phyloP scores from a whole-genome alignment of 2,113 vertebrate species.

The Nothoprocta perdicaria region DNA sequence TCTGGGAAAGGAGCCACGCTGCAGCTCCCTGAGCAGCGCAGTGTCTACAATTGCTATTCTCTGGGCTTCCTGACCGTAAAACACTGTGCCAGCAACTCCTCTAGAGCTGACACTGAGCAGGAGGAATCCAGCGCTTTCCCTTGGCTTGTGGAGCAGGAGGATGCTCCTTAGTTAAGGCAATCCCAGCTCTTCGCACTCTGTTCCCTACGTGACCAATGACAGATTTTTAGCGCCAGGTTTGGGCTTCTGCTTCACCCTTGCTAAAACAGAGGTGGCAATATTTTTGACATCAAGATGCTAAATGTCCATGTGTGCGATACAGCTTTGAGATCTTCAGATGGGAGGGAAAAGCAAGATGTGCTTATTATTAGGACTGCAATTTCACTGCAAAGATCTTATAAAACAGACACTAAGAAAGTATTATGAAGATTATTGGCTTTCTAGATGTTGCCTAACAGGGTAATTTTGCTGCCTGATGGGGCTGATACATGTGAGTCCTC shows the following conservation, averaged over 20 bases:
- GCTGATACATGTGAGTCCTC: background rate
- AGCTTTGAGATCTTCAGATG: background rate
- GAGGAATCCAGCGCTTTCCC: background rate
- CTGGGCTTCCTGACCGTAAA: background rate
- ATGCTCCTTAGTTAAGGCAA: background rate
- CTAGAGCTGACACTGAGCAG: background rate
- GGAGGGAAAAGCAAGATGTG: background rate
- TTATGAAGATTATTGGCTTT: slow-evolving; percentile 11
- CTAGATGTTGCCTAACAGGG: background rate
- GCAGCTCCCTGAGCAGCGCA: background rate
- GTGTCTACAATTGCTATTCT: background rate
- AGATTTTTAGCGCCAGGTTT: background rate
- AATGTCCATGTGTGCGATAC: background rate
- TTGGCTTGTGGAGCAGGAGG: background rate
- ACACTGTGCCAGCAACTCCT: background rate
- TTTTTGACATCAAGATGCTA: background rate
- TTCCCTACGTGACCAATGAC: background rate
- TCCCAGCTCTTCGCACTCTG: background rate
- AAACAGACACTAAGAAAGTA: background rate
- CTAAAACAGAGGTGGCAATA: slow-evolving; percentile 5
- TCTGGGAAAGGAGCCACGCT: background rate
- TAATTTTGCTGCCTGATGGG: background rate
- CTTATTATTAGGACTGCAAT: slow-evolving; percentile 15
- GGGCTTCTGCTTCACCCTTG: background rate
- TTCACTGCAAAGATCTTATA: background rate